Conservation (phyloP, 2,797 vertebrate genomes). For the Champsocephalus gunnari region DNA sequence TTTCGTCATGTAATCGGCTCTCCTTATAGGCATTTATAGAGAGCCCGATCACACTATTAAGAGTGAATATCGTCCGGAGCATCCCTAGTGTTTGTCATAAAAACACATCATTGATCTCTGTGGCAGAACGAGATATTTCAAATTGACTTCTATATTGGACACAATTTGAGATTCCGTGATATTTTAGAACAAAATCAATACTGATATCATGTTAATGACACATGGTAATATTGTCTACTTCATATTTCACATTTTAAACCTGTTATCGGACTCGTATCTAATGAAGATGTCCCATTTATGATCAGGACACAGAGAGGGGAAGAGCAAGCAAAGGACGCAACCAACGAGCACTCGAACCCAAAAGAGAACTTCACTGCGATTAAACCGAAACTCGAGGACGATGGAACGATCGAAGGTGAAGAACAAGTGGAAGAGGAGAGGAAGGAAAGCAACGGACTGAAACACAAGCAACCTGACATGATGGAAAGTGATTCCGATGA, state of each 20-base stretch:
- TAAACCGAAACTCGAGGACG: conserved; percentile 27
- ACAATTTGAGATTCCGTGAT: too few relatives aligned
- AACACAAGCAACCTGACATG: conserved; percentile 54
- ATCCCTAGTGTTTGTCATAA: too few relatives aligned
- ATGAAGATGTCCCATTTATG: conserved; percentile 62
- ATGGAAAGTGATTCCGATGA: conserved; percentile 19
- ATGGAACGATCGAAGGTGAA: not conserved
- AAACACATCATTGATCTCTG: not conserved
- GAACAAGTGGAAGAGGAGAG: conserved; percentile 10
- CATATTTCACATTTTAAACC: conserved; percentile 44
- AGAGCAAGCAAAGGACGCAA: not conserved
- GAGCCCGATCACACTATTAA: too few relatives aligned
- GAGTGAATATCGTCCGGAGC: too few relatives aligned
- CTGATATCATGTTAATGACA: too few relatives aligned
- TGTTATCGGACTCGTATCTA: conserved; percentile 72
- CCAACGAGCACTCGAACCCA: not conserved
- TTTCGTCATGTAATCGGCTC: too few relatives aligned
- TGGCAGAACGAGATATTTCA: not conserved
- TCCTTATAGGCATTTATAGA: too few relatives aligned
- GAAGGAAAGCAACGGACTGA: conserved; percentile 20
- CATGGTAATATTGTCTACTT: too few relatives aligned
- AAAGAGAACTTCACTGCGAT: conserved; percentile 29
- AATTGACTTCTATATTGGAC: not conserved
- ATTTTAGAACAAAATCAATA: too few relatives aligned
- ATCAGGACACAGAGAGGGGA: not conserved